Evolutionary conservation across 2,888 invertebrate species (phyloP).

Genomic region (Mantis religiosa): DNA sequence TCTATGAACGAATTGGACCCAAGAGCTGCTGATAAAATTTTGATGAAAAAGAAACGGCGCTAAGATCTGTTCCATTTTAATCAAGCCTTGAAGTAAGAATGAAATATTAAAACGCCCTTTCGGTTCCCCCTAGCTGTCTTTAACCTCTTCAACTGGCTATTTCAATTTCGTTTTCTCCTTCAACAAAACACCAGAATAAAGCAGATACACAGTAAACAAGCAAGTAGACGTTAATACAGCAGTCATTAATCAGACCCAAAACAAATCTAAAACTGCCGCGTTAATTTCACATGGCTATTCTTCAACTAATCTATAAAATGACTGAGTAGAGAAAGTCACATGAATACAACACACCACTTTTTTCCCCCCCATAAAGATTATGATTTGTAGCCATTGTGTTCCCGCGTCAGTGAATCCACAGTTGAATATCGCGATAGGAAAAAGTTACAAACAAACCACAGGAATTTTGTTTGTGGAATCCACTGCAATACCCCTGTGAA

Average conservation of each 20-base stretch:
- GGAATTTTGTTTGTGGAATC: no score
- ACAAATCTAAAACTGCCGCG: no score
- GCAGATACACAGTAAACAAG: background rate
- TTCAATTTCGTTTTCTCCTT: background rate
- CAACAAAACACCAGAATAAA: background rate
- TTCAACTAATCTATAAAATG: no score
- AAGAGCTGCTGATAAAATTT: background rate
- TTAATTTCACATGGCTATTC: no score
- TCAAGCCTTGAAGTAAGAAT: background rate
- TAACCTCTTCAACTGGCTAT: background rate
- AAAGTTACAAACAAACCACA: no score
- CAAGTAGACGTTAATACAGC: background rate
- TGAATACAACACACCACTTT: no score
- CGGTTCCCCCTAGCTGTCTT: background rate
- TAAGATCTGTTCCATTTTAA: background rate
- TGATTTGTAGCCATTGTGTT: no score
- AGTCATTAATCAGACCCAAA: background rate
- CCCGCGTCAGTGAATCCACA: no score
- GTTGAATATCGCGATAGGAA: no score
- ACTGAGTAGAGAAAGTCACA: no score
- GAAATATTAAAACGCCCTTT: background rate
- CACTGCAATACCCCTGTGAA: no score
- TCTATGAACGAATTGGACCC: background rate
- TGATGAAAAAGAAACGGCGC: background rate
- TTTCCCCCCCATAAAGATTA: no score